Base-by-base conservation (phyloP, 2,797 vertebrate genomes). In the Sebastes trivittatus region DNA sequence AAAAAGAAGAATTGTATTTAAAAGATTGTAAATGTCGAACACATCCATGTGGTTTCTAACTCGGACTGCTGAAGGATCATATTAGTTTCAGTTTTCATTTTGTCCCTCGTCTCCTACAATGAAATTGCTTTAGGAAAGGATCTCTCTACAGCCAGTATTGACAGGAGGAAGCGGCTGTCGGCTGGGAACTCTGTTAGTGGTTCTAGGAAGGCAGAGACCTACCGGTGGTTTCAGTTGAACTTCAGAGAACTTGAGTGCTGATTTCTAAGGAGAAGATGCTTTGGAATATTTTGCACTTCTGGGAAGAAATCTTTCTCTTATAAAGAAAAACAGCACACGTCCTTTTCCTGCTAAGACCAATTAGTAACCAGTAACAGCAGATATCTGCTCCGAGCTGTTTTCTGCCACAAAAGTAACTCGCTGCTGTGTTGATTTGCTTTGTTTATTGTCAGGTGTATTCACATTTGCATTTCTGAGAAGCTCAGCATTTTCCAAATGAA, bases 381-480 rank as follows among this genome's bases (percentile, higher is more conserved):
- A 70, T 77, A 55, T 67, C 32, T 73, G 75, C 84, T 78, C 62
- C 23, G 42, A 88, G 66, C 72, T 2, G 54, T 72, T 72, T 64
- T 34, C 72, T 52, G 56, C 72, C 84, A 82, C 81, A 81, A 63
- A 82, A 84, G 56, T 70, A 62, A 65, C 74, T 70, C 61, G 0
- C 7, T 30, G 56, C 27, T 61, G 7, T 23, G 32, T 83, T 65
- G 23, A 64, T 68, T 72, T 68, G 56, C 11, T 72, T 77, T 52
- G 38, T 64, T 58, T 75, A 58, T 75, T 65, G 56, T 32, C 61
- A 77, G 66, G 84, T 80, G 66, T 77, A 61, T 82, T 81, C 22
- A 36, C 75, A 79, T 80, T 82, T 72, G 67, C 60, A 77, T 86
- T 82, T 89, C 69, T 79, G 68, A 77, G 64, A 65, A 68, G 63